Conservation (phyloP, 2,797 vertebrate species). For the Carcharodon carcharias region DNA sequence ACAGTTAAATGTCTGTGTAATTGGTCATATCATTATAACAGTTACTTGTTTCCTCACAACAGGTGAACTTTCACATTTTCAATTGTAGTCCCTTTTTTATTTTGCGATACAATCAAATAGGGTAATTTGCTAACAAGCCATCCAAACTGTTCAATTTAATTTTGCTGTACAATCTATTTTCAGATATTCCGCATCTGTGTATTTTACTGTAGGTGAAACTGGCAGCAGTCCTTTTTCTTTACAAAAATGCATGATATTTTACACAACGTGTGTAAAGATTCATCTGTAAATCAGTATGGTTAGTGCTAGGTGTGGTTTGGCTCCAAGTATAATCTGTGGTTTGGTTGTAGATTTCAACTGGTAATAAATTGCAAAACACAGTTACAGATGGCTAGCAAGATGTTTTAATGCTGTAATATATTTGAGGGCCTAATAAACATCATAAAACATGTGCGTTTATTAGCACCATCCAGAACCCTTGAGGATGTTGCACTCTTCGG, state of each 20-base stretch:
- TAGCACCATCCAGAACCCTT: not conserved
- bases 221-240: not conserved
- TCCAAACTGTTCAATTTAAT: not conserved
- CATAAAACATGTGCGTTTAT: not conserved
- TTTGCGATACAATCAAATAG: not conserved
- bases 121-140: not conserved
- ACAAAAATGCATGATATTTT: not conserved
- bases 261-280: not conserved
- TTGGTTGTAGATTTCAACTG: not conserved
- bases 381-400: not conserved
- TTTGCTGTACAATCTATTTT: not conserved
- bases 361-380: not conserved
- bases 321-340: not conserved
- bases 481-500: not conserved
- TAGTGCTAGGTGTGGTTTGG: not conserved
- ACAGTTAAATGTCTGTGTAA: not conserved
- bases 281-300: not conserved
- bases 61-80: not conserved
- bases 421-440: not conserved
- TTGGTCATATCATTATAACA: not conserved
- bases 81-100: not conserved
- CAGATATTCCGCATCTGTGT: not conserved
- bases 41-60: not conserved
- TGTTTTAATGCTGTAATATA: not conserved
- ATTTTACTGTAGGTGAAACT: not conserved